Evolutionary conservation across 2,797 vertebrate genomes (phyloP).

Genomic region (Acipenser oxyrinchus): DNA sequence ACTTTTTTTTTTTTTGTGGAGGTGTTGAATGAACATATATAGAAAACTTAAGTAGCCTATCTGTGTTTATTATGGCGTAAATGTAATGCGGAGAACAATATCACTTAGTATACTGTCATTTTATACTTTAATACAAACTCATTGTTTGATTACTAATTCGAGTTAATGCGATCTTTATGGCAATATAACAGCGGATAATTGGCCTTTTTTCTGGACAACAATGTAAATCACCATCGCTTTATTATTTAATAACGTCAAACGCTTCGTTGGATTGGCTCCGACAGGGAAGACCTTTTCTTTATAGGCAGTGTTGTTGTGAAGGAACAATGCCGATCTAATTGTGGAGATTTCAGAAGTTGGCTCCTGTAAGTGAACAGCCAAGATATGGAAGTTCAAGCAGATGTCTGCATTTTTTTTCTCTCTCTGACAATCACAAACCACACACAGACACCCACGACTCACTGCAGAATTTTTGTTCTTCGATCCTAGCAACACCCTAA

Average conservation of each 20-base stretch:
- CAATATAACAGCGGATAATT: constrained; percentile 84
- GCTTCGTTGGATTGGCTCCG: constrained; percentile 80
- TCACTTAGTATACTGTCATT: constrained; percentile 44
- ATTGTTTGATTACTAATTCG: constrained; percentile 83
- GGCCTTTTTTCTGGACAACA: constrained; percentile 74
- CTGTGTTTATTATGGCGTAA: too few species aligned
- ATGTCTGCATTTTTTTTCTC: constrained; percentile 53
- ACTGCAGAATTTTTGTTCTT: constrained; percentile 46
- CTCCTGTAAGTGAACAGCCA: constrained; percentile 71
- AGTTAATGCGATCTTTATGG: constrained; percentile 89
- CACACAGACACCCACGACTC: constrained; percentile 29
- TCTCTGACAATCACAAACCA: constrained; percentile 34
- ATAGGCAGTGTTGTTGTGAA: constrained; percentile 63
- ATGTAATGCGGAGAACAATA: constrained; percentile 24
- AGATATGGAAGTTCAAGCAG: constrained; percentile 63
- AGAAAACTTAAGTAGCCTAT: too few species aligned
- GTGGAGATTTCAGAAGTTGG: constrained; percentile 72
- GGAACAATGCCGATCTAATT: constrained; percentile 75
- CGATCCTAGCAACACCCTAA: constrained; percentile 64
- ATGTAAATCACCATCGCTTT: constrained; percentile 89
- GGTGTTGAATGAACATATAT: too few species aligned
- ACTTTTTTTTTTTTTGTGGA: background rate
- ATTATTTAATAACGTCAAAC: constrained; percentile 95
- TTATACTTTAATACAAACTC: constrained; percentile 59
- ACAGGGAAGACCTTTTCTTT: constrained; percentile 73